Base-by-base conservation (phyloP, 1,140 invertebrate species). In the Drosophila pruinosa region DNA sequence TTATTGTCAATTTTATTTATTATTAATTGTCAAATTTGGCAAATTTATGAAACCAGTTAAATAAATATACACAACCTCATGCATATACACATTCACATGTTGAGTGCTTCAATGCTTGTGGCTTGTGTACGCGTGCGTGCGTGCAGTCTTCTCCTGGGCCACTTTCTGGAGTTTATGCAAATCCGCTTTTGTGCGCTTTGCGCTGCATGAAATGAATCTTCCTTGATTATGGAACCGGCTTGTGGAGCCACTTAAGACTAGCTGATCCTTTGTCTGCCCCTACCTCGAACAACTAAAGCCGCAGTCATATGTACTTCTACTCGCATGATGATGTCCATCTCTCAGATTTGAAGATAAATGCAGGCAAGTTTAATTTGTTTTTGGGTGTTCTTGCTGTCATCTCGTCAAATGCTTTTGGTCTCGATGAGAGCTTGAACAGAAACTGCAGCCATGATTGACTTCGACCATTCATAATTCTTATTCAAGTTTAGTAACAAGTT, bases 1-100 rank as follows among this genome's bases (percentile, higher is more conserved):
- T 89, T 89, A 80, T 90, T 90, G 88, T 90, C 88, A 90, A 90
- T 90, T 90, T 89, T 90, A 90, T 90, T 90, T 90, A 90, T 90
- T 90, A 90, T 83, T 90, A 88, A 90, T 90, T 90, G 88, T 90
- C 88, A 90, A 88, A 90, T 90, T 90, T 90, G 88, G 41, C 81
- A 90, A 90, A 90, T 90, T 90, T 90, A 90, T 88, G 82, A 82
- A 82, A 67, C 71, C 75, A 59, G 57, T 76, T 59, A 72, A 72
- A 61, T 19, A 39, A 45, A 41, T 14, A 50, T 8, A 54, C 10
- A 34, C 19, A 43, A 34, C 8, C 21, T 45, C 22, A 21, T 7
- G 22, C 12, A 58, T 4, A 28, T 1, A 67, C n/a, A 34, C 17
- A 50, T 12, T 12, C 12, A 43, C 3, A 31, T 5, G 10, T 6